Evolutionary conservation across 1,140 invertebrate genomes (phyloP).

Genomic region (Pentalonia nigronervosa): DNA sequence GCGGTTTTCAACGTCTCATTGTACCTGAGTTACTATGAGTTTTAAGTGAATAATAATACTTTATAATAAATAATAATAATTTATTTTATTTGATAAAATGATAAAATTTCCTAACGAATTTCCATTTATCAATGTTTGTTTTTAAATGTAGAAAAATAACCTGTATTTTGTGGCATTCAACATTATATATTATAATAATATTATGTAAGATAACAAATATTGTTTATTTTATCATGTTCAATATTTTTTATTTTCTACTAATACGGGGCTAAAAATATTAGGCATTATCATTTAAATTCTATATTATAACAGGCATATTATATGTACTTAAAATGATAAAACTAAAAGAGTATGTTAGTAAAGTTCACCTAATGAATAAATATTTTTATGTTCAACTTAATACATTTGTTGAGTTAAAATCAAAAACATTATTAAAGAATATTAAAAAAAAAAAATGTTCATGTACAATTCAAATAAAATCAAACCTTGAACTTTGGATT

Average conservation of each 20-base stretch:
- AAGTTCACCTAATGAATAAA: not conserved
- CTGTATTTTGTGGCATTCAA: not conserved
- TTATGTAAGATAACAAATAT: not conserved
- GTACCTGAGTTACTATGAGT: not conserved
- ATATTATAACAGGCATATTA: not conserved
- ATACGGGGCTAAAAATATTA: not conserved
- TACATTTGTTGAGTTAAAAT: not conserved
- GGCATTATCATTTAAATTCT: not conserved
- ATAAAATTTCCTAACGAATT: not conserved
- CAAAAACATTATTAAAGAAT: not conserved
- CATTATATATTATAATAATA: not conserved
- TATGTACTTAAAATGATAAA: not conserved
- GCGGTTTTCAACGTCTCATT: not conserved
- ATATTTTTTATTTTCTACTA: not conserved
- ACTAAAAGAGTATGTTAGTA: not conserved
- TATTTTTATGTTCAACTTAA: not conserved
- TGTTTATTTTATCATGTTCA: not conserved
- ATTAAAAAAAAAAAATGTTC: too few species aligned
- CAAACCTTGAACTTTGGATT: too few species aligned
- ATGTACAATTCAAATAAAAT: too few species aligned
- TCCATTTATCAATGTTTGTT: not conserved
- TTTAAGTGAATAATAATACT: constrained; percentile 2
- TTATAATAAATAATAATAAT: not conserved
- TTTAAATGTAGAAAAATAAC: constrained; percentile 13
- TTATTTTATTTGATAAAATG: not conserved